Base-by-base conservation (phyloP, 2,113 vertebrate genomes). In the Callionymus lyra region DNA sequence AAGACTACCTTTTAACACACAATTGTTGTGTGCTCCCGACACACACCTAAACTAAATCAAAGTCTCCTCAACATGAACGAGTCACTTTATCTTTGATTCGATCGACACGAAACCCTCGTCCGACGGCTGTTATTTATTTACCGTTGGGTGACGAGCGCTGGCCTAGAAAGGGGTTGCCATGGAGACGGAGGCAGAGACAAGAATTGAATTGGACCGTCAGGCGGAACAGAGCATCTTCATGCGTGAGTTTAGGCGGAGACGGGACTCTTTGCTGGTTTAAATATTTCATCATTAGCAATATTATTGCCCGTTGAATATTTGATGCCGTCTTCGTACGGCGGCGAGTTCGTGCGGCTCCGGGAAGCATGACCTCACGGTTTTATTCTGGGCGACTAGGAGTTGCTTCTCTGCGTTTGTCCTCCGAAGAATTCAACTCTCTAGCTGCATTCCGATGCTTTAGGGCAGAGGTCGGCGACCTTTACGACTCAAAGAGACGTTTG, bases 141-240 rank as follows among this genome's bases (percentile, higher is more conserved):
- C 70, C 50, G 69, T 55, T 76, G n/a, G n/a, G n/a, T n/a, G n/a
- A n/a, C n/a, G n/a, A n/a, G n/a, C 35, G 44, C 50, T 74, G 79
- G 63, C 83, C 81, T 71, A 70, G 79, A 77, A 81, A 74, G 44
- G n/a, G n/a, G 83, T 86, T 85, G 74, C 81, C 77, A 83, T 85
- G 77, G 82, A 67, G 79, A 84, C 82, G 72, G 72, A 72, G 80
- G 80, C 75, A 65, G 79, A 68, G 70, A 76, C 21, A 19, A 57
- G 65, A 73, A 74, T 81, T 82, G 56, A 83, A 82, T 83, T 70
- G 76, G 79, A 74, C 70, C 80, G 76, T 73, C 53, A 39, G 56
- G 9, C 38, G 38, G 46, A 56, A 47, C 55, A 44, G 36, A 38
- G 43, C 48, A 44, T 50, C 37, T 59, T 14, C 1, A 43, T 12